Base-by-base conservation (phyloP, 2,113 vertebrate species). In the Malurus elegans region DNA sequence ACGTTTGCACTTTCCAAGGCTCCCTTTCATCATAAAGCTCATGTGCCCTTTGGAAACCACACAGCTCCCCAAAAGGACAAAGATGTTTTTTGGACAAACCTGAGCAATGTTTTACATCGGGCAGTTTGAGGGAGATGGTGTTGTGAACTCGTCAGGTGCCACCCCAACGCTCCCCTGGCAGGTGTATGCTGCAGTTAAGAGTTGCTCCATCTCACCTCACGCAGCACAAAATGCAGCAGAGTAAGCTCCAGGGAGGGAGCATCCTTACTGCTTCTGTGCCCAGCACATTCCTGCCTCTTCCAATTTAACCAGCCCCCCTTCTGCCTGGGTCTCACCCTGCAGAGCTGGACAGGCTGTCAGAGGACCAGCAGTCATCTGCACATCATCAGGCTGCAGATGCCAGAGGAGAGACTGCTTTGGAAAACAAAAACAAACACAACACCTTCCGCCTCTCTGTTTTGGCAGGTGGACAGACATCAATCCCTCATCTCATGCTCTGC, bases 391-490 rank as follows among this genome's bases (percentile, higher is more conserved):
- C 53, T 57, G 54, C 54, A 83, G 75, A 70, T 88, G 65, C 76
- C 86, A 88, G 38, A 83, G 87, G 47, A 87, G 23, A 75, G 12
- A 13, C 9, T 70, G 42, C 53, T 90, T 70, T 70, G 32, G 8
- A 29, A 74, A 57, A 66, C 47, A 80, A 48, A 75, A 69, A 3
- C 28, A 57, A 60, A 6, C 36, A 64, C 12, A 88, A 15, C 44
- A 89, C 21, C 64, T 79, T 79, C 50, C 1, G 10, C 54, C 58
- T 90, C 80, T 79, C 78, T 0, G 0, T 83, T 86, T 32, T 90
- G 87, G 90, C 93, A 94, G 74, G 90, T 5, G 67, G 66, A 70
- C 62, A 82, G 50, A 70, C 24, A 47, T 70, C 51, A 82, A 86
- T 86, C 75, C 67, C 44, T 79, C 62, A 73, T 31, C 87, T 94